Evolutionary conservation across 2,113 vertebrate genomes (phyloP), one percentile per base, ranked within the genome.

Genomic region (Cololabis saira): DNA sequence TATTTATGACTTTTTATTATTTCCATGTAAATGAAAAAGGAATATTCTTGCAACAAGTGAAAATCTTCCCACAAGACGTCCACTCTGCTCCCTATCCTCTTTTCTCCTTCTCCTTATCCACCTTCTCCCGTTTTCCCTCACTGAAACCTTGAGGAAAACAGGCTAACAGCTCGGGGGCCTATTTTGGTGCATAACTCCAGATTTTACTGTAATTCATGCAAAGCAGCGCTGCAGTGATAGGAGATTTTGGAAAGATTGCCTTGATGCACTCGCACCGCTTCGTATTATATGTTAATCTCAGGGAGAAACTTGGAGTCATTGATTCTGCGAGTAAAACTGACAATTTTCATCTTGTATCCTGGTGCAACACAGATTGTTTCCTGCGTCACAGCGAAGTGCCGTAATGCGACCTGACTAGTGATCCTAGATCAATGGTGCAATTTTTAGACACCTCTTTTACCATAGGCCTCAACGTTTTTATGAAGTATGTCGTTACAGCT

Each of bases 121-220:
- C 24, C 24, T 27, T 27, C 5, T 27, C 24, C 5, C 24, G 3
- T 19, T 74, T 59, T 76, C 74, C 80, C 71, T 78, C 52, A 13
- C 63, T 66, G 67, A 84, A 90, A 85, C 81, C 87, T 86, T 84
- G 80, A 75, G 81, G 83, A 84, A 88, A 88, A 83, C 83, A 77
- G 84, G 68, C 87, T 86, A 87, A 89, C 83, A 83, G 86, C 87
- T 90, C 59, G 72, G 82, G 82, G 87, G 87, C 81, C 83, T 81
- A 78, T 82, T 80, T 80, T 74, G 64, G 49, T 82, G 75, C 86
- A 84, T 61, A 79, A 82, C 86, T 84, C 86, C 74, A 78, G 69
- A 85, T 88, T 86, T 82, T 84, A 79, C 82, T 86, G 72, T 85
- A 88, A 88, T 86, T 88, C 88, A 89, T 87, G 86, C 86, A 89